These are phyloP conservation scores for Cerastis rubricosa DNA, from an alignment of 2,888 invertebrate genomes.

Conservation along the genomic window DNA sequence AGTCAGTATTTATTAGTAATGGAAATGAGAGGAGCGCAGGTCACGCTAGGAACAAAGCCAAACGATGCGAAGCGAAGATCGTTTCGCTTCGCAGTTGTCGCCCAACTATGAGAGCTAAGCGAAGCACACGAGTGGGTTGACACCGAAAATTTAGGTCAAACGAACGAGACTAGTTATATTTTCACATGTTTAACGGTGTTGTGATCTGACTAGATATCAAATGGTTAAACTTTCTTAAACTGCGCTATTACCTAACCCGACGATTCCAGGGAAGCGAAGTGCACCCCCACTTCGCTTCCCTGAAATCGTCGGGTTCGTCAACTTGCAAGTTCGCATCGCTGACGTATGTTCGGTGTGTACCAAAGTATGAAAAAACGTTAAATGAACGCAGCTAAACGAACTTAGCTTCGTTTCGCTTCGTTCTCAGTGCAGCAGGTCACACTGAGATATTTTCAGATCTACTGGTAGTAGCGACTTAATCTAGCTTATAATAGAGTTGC, in stretches of 20 bases:
- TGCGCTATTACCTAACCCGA: too few species aligned
- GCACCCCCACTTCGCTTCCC: background rate
- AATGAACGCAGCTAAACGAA: background rate
- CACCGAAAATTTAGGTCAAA: background rate
- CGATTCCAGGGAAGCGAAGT: too few species aligned
- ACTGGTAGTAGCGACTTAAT: background rate
- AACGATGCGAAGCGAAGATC: background rate
- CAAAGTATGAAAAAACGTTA: background rate
- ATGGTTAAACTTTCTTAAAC: background rate
- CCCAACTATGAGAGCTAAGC: background rate
- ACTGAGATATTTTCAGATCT: too few species aligned
- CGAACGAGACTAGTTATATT: background rate
- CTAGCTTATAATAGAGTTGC: background rate
- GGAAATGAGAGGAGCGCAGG: background rate
- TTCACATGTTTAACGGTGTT: too few species aligned
- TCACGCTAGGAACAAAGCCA: background rate
- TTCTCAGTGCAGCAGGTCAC: background rate
- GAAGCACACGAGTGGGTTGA: background rate
- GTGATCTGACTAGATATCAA: too few species aligned
- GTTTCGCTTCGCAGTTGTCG: background rate
- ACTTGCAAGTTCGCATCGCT: background rate
- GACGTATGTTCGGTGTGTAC: background rate
- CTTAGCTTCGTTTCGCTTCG: background rate
- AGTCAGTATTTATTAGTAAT: conserved; percentile 21
- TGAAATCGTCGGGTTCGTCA: background rate